Evolutionary conservation across 2,113 vertebrate genomes (phyloP), one percentile per base, ranked within the genome.

Genomic region (Heterochromis multidens): DNA sequence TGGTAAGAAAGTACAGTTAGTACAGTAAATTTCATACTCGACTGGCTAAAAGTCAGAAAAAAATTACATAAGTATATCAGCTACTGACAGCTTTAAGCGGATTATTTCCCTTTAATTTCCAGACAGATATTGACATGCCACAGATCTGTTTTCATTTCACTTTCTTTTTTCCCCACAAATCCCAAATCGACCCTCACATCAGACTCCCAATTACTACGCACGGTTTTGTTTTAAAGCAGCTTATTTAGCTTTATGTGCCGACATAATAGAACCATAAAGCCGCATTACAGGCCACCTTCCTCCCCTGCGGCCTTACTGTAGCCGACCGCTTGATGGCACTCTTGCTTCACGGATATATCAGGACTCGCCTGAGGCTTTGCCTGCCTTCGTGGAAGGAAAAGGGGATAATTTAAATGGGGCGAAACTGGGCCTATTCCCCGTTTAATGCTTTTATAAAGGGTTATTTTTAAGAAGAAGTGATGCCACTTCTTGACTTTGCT

Each of bases 271-370:
- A 91, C 87, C 90, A 92, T 94, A 87, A 89, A 92, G 62, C 81
- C 31, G 40, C 58, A 35, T 62, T 67, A 83, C 13, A 78, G 40
- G 52, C 23, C 49, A 6, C 4, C 43, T 16, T 12, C 19, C 25
- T n/a, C 19, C 63, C 16, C 7, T 2, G 14, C 67, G 82, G 10
- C 65, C 21, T 81, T 43, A 52, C 85, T 2, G 4, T 2, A 4
- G 17, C 4, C 3, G 23, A 1, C 95, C 98, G 87, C 96, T 95
- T 96, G 98, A 96, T 97, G 98, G 97, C 92, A 96, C 58, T 95
- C 80, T 93, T 96, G 97, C 96, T 98, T 98, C 96, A 98, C 85
- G 59, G 13, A 87, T 81, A 40, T 74, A 56, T 9, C 65, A 8
- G 10, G 1, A 4, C 40, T 60, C 2, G n/a, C 58, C 54, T 2